These are phyloP conservation scores for Papilio protenor DNA, from an alignment of 2,888 invertebrate genomes.

Conservation along the genomic window DNA sequence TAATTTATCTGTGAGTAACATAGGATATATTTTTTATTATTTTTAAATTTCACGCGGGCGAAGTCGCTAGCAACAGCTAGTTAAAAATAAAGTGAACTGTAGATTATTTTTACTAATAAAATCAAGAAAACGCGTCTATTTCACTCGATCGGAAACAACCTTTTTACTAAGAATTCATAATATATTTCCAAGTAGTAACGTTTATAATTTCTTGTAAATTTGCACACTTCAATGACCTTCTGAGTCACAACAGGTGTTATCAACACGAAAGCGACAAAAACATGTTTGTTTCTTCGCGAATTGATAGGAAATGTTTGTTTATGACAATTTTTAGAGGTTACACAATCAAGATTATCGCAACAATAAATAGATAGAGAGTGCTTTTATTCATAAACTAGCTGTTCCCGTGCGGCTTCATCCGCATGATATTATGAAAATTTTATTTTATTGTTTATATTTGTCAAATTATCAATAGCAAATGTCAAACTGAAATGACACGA, in stretches of 20 bases:
- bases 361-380: background rate
- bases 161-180: background rate
- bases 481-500: too few relatives aligned
- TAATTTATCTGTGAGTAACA: too few relatives aligned
- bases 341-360: background rate
- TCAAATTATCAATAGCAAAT: too few relatives aligned
- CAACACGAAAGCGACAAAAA: background rate
- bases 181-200: background rate
- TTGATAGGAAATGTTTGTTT: constrained; percentile 5
- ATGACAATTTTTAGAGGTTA: constrained; percentile 2
- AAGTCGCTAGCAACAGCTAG: too few relatives aligned
- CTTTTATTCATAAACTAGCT: background rate
- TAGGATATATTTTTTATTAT: too few relatives aligned
- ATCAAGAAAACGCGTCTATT: too few relatives aligned
- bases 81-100: too few relatives aligned
- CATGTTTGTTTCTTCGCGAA: constrained; percentile 21
- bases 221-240: background rate
- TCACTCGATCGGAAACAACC: background rate
- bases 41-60: too few relatives aligned
- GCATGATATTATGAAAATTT: too few relatives aligned
- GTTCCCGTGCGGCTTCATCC: too few relatives aligned
- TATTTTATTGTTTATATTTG: too few relatives aligned
- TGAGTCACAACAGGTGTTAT: constrained; percentile 30
- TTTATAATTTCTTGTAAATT: constrained; percentile 1
- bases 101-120: too few relatives aligned